Conservation (phyloP, 2,797 vertebrate genomes). For the Cynodonichthys magdalenae region DNA sequence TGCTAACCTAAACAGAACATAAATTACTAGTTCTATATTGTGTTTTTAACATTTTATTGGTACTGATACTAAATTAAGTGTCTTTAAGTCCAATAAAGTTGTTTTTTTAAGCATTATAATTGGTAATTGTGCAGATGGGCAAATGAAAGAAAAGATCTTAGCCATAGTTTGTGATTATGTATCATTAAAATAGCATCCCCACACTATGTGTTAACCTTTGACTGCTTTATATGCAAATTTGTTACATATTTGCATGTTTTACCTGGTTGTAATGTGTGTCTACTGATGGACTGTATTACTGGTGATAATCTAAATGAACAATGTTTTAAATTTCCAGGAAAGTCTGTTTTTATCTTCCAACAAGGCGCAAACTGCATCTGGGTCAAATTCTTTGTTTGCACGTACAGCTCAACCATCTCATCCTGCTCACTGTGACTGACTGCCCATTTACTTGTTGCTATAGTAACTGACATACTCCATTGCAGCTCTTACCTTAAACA, state of each 20-base stretch:
- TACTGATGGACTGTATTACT: slow-evolving; percentile 3
- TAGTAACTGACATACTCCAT: slow-evolving; percentile 58
- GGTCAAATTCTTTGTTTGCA: slow-evolving; percentile 35
- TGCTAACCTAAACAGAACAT: too few species aligned
- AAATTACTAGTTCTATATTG: background rate
- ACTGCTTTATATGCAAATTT: background rate
- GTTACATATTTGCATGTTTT: background rate
- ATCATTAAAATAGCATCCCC: background rate
- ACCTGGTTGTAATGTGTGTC: slow-evolving; percentile 5
- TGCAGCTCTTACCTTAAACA: slow-evolving; percentile 43
- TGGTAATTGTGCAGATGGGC: background rate
- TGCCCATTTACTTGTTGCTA: slow-evolving; percentile 59
- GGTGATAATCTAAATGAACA: background rate
- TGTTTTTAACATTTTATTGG: background rate
- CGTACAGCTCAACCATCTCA: slow-evolving; percentile 9
- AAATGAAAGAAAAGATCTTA: background rate
- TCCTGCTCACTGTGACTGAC: slow-evolving; percentile 13
- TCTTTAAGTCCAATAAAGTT: background rate
- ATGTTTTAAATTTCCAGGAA: slow-evolving; percentile 24
- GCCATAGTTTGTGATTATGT: background rate
- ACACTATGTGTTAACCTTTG: background rate
- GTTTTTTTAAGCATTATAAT: background rate
- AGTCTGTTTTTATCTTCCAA: background rate
- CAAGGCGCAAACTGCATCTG: slow-evolving; percentile 49
- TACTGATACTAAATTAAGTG: background rate